Evolutionary conservation across 2,113 vertebrate species (phyloP).

Genomic region (Elaphurus davidianus): DNA sequence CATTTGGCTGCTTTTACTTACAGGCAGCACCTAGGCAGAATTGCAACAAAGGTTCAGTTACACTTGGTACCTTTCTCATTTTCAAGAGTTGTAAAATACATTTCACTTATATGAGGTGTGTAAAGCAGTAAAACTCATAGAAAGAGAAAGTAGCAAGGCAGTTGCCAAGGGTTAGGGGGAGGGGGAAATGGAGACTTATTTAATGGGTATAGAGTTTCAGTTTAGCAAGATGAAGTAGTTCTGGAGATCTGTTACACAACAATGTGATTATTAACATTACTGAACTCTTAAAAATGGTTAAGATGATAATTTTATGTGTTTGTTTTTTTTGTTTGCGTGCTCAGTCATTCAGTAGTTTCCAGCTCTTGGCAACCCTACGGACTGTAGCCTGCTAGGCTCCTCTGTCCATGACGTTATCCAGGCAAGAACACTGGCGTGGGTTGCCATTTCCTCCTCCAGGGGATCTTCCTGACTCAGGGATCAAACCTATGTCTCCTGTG

Average conservation of each 20-base stretch:
- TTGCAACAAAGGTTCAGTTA: neutral
- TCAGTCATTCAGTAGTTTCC: neutral
- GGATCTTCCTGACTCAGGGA: neutral
- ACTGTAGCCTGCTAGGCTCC: neutral
- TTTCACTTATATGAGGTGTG: neutral
- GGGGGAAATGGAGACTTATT: neutral
- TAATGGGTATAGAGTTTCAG: neutral
- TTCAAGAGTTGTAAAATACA: neutral
- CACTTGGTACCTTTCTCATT: neutral
- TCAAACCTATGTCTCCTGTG: neutral
- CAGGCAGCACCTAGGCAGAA: conserved; percentile 88
- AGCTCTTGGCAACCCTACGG: neutral
- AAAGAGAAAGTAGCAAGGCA: neutral
- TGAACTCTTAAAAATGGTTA: neutral
- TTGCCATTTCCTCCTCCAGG: neutral
- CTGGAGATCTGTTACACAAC: neutral
- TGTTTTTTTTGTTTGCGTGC: neutral
- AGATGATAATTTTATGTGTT: neutral
- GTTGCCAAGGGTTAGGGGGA: neutral
- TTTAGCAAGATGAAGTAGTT: neutral
- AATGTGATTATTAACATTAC: neutral
- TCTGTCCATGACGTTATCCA: neutral
- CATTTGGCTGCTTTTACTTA: conserved; percentile 94
- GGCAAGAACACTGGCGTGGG: neutral
- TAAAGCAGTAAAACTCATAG: neutral